phyloP scores from a whole-genome alignment of 2,113 vertebrate genomes.

The Anhinga anhinga region DNA sequence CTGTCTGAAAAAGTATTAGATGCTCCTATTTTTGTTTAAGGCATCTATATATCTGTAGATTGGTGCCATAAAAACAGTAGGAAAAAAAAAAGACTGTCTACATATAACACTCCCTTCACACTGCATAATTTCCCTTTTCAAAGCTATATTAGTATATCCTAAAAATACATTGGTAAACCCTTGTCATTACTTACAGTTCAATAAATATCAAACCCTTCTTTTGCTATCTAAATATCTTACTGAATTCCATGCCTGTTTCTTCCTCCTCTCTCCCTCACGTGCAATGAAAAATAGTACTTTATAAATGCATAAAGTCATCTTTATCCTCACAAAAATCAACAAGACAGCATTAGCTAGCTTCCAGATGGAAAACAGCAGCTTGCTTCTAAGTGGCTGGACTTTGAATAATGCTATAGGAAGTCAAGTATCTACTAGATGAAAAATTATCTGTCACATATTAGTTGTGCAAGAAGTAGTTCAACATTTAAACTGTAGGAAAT shows the following conservation, averaged over 20 bases:
- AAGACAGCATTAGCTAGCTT: not conserved
- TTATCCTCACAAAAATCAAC: not conserved
- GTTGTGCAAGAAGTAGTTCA: not conserved
- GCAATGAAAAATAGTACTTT: not conserved
- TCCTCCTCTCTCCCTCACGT: not conserved
- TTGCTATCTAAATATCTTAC: not conserved
- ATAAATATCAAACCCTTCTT: not conserved
- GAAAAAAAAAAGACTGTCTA: not conserved
- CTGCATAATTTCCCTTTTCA: not conserved
- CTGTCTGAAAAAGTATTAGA: not conserved
- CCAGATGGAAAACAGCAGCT: not conserved
- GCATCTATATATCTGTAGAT: not conserved
- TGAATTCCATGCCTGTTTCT: not conserved
- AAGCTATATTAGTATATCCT: not conserved
- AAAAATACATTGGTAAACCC: not conserved
- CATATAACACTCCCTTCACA: not conserved
- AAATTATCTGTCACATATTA: not conserved
- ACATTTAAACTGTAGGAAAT: not conserved
- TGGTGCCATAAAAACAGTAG: not conserved
- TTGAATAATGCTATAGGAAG: not conserved
- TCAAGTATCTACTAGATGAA: not conserved
- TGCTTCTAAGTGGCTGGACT: not conserved
- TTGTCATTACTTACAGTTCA: not conserved
- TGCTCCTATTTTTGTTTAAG: not conserved
- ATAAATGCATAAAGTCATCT: not conserved